Evolutionary conservation across 2,113 vertebrate species (phyloP), one percentile per base, ranked within the genome.

Genomic region (Corythornis madagascariensis): DNA sequence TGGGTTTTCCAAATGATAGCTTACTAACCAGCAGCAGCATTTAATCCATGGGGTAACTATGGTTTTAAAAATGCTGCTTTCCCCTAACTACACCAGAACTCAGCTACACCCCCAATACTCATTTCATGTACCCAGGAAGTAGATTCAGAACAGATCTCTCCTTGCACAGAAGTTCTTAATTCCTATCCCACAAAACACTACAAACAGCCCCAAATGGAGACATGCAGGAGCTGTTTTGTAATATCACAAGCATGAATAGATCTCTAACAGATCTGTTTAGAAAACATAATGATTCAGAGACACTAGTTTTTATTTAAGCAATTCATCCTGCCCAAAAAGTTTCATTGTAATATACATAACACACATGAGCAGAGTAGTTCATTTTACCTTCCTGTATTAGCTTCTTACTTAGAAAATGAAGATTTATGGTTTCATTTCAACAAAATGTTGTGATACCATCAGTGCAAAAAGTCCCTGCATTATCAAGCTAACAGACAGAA

Each of bases 71-170:
- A 75, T 40, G 35, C 26, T 26, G 38, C 73, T 89, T 86, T 11
- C 69, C 64, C 43, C 43, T 47, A 80, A 70, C 50, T 63, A 57
- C 38, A 74, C 33, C 33, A 94, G 76, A 73, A 55, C 57, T 86
- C 57, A 83, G 60, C 76, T 90, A 90, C 5, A 0, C 38, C 53
- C 43, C 48, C 40, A 0, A 47, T 66, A 65, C 25, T 90, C 56
- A 64, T 86, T 83, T 93, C 73, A 77, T 77, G 86, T 60, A 77
- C 70, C 20, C 76, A 92, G 45, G 63, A 90, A 92, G 76, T 16
- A 85, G 77, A 91, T 55, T 55, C 69, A 74, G 60, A 86, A 88
- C 64, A 70, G 33, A 77, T 63, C 56, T 33, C 79, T 75, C 61
- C 16, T 60, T 83, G 64, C 55, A 42, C 0, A 90, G 55, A 48